Percentiles rank a stretch among this genome's conserved stretches.
phyloP scores from a whole-genome alignment of 1,140 invertebrate species.

The Drosophila burlai region DNA sequence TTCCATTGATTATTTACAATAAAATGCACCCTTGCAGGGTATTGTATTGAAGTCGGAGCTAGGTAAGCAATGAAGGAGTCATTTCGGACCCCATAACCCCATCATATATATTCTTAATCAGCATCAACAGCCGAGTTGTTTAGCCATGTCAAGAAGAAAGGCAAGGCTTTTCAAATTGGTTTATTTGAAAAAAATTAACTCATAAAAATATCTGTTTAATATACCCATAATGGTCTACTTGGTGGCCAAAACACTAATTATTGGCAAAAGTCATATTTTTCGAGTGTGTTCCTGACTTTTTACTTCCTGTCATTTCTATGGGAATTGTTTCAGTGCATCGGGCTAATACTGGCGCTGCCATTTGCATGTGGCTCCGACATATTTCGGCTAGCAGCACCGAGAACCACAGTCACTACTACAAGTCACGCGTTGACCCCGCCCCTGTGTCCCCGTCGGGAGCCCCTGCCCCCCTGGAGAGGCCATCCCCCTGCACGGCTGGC shows the following conservation, averaged over 20 bases:
- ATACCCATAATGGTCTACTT: too few relatives aligned
- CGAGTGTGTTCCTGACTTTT: too few relatives aligned
- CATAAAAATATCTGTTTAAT: too few relatives aligned
- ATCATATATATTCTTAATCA: not conserved
- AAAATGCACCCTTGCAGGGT: not conserved
- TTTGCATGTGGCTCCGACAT: conserved; percentile 50
- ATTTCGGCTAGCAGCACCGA: conserved; percentile 48
- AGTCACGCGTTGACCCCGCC: conserved; percentile 70
- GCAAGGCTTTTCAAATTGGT: too few relatives aligned
- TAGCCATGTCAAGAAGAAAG: too few relatives aligned
- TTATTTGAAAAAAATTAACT: too few relatives aligned
- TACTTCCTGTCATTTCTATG: too few relatives aligned
- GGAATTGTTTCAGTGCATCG: not conserved
- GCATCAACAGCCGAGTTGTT: not conserved
- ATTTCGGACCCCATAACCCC: not conserved
- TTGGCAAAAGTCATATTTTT: too few relatives aligned
- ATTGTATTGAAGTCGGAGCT: too few relatives aligned
- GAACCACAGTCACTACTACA: conserved; percentile 22
- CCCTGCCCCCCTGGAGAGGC: not conserved
- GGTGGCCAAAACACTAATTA: too few relatives aligned
- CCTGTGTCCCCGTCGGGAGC: conserved; percentile 15
- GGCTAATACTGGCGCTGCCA: conserved; percentile 41
- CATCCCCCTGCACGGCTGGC: conserved; percentile 31
- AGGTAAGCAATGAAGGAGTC: not conserved
- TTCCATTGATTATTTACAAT: not conserved